A percentile compares a stretch with the other conserved stretches of the same genome.
phyloP scores from a whole-genome alignment of 1,140 invertebrate species.

The Heliothis subflexa region DNA sequence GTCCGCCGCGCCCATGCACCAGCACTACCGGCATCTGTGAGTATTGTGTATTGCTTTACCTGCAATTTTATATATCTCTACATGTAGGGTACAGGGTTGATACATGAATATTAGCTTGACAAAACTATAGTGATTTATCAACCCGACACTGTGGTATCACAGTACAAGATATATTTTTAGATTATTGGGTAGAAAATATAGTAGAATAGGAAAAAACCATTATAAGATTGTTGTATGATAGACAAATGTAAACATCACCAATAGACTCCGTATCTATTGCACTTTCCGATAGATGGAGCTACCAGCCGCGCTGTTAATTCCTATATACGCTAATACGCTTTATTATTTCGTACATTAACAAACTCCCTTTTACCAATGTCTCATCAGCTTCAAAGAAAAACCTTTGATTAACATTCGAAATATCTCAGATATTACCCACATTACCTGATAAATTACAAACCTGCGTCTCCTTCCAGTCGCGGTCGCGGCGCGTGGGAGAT shows the following conservation, averaged over 20 bases:
- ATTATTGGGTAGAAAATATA: no score
- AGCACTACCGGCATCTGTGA: constrained; percentile 74
- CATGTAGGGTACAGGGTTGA: no score
- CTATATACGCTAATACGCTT: not conserved
- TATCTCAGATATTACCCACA: not conserved
- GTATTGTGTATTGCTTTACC: constrained; percentile 37
- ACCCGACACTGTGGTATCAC: no score
- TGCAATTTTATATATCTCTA: no score
- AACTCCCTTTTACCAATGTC: no score
- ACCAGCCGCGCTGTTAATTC: not conserved
- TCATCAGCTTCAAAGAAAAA: no score
- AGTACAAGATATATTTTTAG: no score
- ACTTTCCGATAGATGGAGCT: not conserved
- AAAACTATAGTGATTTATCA: no score
- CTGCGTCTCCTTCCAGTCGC: constrained; percentile 58
- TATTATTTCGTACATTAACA: not conserved
- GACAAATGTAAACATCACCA: not conserved
- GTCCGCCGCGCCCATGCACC: constrained; percentile 68
- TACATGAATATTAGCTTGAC: not conserved
- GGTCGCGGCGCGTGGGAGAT: constrained; percentile 81
- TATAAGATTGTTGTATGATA: no score
- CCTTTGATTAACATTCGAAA: no score
- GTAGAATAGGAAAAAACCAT: no score
- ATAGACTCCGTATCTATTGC: no score
- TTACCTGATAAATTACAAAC: not conserved